Base-by-base conservation (phyloP, 2,888 invertebrate genomes). In the Furcula furcula region DNA sequence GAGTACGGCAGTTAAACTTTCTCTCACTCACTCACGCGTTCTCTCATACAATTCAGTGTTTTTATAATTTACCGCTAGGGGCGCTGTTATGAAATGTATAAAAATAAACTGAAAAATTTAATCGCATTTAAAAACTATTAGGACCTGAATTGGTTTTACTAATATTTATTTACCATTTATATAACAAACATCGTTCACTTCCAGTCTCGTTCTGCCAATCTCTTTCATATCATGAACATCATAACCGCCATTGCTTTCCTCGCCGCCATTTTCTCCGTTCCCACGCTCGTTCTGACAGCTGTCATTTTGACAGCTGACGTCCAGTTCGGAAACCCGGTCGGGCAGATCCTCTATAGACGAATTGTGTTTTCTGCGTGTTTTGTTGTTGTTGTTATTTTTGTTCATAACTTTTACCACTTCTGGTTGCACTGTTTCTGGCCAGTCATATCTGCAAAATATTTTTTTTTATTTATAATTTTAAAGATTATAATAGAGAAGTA, bases 161-260 rank as follows among this genome's bases (percentile, higher is more conserved):
- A n/a, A n/a, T n/a, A n/a, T n/a, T 26, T 18, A 63, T 82, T 78
- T 76, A 98, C 98, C 98, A 83, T 97, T 98, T 25, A 99, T 99
- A 76, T 99, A 99, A 65, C 96, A 94, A 15, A 98, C 97, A 40
- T 93, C 94, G 64, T 98, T 94, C 0, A 92, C 67, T 16, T 91
- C 86, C 50, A 97, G 84, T n/a, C 84, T 82, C 1, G 90, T 92
- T 43, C 93, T 89, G 0, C 92, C 92, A 7, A 91, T 91, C 66
- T 94, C 92, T 20, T 89, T 79, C 86, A 98, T 91, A 42, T 90
- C 89, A 19, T 80, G 76, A 0, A 75, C 69, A 13, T 85, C 74
- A 14, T 79, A 83, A 0, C 50, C 65, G 3, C 66, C 69, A 1
- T 45, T 58, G 19, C 55, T 49, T 13, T 53, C 38, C 10, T 21